Conservation (phyloP, 2,113 vertebrate species). For the Nematolebias whitei region DNA sequence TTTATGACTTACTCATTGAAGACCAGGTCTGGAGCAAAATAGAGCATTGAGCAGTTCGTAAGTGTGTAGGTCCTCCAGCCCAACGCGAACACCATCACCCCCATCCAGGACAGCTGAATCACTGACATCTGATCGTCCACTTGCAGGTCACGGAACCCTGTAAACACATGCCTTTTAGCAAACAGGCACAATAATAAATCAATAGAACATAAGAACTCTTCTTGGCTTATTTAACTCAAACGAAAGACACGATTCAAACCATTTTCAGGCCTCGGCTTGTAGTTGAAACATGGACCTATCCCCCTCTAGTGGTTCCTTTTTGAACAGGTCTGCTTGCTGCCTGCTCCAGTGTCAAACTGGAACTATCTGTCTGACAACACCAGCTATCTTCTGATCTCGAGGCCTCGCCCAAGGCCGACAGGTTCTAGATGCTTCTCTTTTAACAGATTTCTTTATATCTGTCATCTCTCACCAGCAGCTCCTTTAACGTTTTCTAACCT, state of each 20-base stretch:
- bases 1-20: conserved; percentile 93
- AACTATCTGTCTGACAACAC: not conserved
- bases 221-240: not conserved
- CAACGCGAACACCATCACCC: conserved; percentile 95
- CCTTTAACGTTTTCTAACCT: not conserved
- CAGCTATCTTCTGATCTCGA: conserved; percentile 1
- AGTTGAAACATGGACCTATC: conserved; percentile 34
- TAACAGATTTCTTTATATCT: not conserved
- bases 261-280: conserved; percentile 3
- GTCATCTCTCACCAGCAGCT: not conserved
- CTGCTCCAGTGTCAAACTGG: not conserved
- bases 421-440: not conserved
- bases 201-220: not conserved
- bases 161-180: not conserved
- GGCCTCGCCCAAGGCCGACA: not conserved
- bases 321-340: conserved; percentile 11
- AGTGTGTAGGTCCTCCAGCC: conserved; percentile 96
- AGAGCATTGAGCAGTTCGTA: conserved; percentile 92
- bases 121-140: conserved; percentile 96
- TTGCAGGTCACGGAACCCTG: conserved; percentile 92
- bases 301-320: conserved; percentile 64
- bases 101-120: conserved; percentile 98
- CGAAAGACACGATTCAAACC: not conserved
- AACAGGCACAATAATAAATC: not conserved
- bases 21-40: conserved; percentile 94